Base-by-base conservation (phyloP, 1,140 invertebrate genomes). In the Nephotettix cincticeps region DNA sequence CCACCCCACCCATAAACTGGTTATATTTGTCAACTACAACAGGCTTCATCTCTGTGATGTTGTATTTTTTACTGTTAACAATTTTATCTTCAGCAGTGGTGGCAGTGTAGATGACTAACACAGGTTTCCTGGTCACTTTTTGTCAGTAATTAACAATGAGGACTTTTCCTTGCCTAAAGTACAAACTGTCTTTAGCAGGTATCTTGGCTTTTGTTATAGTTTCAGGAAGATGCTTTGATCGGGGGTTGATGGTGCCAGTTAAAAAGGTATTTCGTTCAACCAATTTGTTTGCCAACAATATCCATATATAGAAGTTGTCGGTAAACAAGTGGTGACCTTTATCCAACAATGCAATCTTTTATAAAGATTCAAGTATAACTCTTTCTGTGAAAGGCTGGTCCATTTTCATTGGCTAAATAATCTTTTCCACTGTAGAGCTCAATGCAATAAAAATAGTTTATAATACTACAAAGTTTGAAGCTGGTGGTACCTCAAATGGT, bases 361-460 rank as follows among this genome's bases (percentile, higher is more conserved):
- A 11, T 27, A 63, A 13, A 27, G 29, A 13, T 11, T 63, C 9
- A 9, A 63, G 3, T 4, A 63, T 30, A 13, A 63, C 58, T 63
- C 23, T 63, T 30, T 63, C 58, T 9, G 58, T 63, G 29, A 63
- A 63, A 21, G 47, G 47, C 9, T 21, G n/a, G n/a, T 54, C 6
- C 13, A 21, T n/a, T 11, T 54, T 21, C 6, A 11, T 21, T 54
- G 6, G 13, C 40, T n/a, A 54, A 19, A 54, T n/a, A 54, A 19
- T 54, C 47, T n/a, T 19, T 54, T 21, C 47, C 47, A 54, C 47
- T 54, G 47, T 54, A 54, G 13, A 54, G 47, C 23, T 54, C 47
- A n/a, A 19, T 54, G 47, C 23, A 21, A 11, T 6, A n/a, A 14
- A 54, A n/a, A 54, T 54, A 54, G 47, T n/a, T 54, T 54, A 21